These are phyloP conservation scores for Labeo calbasu DNA, from an alignment of 2,797 vertebrate genomes.

Conservation along the genomic window DNA sequence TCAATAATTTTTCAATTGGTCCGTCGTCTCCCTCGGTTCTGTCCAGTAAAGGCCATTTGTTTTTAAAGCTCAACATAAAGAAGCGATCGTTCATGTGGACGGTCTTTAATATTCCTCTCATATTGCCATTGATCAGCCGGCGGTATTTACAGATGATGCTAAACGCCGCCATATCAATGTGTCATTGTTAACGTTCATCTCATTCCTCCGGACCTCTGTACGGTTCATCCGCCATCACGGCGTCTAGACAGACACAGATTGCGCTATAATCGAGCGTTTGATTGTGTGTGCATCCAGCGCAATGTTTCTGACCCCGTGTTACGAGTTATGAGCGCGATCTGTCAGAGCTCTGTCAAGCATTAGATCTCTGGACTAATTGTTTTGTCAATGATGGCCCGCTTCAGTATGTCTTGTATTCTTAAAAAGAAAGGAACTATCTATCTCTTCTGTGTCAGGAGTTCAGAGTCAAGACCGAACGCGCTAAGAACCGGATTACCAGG, in stretches of 20 bases:
- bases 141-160: slow-evolving; percentile 28
- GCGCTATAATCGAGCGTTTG: slow-evolving; percentile 38
- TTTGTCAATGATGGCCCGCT: slow-evolving; percentile 26
- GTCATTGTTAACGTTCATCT: slow-evolving; percentile 39
- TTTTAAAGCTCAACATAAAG: not conserved
- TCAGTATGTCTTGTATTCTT: not conserved
- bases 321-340: slow-evolving; percentile 30
- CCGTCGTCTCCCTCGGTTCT: not conserved
- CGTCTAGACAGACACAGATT: slow-evolving; percentile 20
- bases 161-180: slow-evolving; percentile 31
- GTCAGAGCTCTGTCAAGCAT: slow-evolving; percentile 30
- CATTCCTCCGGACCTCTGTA: slow-evolving; percentile 21
- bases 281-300: slow-evolving; percentile 28
- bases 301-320: slow-evolving; percentile 46
- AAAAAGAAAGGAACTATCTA: not conserved
- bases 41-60: not conserved
- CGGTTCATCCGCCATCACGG: slow-evolving; percentile 43
- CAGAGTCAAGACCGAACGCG: not conserved
- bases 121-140: slow-evolving; percentile 28
- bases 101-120: slow-evolving; percentile 7
- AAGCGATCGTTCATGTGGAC: not conserved
- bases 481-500: not conserved
- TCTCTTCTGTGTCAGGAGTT: not conserved
- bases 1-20: not conserved
- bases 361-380: slow-evolving; percentile 32